phyloP scores from a whole-genome alignment of 2,113 vertebrate genomes.

The Esox niger region DNA sequence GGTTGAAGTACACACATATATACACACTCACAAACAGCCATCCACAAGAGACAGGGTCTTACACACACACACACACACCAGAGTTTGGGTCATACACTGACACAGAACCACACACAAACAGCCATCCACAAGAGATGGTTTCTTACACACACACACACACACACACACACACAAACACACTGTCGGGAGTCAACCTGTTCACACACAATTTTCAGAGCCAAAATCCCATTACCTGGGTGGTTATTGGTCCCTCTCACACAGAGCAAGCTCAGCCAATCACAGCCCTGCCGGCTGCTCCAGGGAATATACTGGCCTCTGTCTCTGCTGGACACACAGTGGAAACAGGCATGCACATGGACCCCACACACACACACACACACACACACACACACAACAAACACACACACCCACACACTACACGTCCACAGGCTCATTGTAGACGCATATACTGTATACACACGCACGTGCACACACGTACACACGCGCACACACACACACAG shows the following conservation, averaged over 20 bases:
- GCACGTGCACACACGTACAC: too few species aligned
- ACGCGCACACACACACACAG: background rate
- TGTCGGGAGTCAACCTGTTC: slow-evolving; percentile 64
- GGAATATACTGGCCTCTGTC: slow-evolving; percentile 51
- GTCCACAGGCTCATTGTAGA: too few species aligned
- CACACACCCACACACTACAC: background rate
- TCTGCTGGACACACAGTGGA: slow-evolving; percentile 16
- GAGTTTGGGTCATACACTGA: too few species aligned
- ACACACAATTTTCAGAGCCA: slow-evolving; percentile 63
- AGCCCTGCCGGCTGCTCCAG: slow-evolving; percentile 54
- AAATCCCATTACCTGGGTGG: slow-evolving; percentile 69
- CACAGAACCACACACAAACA: too few species aligned
- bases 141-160: background rate
- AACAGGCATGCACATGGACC: background rate
- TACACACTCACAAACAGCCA: too few species aligned
- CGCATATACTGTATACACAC: too few species aligned
- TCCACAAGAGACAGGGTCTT: too few species aligned
- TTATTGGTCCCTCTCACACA: slow-evolving; percentile 66
- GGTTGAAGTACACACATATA: background rate
- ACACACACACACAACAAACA: background rate
- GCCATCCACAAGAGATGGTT: too few species aligned
- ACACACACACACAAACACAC: slow-evolving; percentile 35
- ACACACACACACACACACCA: background rate
- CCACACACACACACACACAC: background rate
- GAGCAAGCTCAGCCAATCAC: slow-evolving; percentile 63